Conservation (phyloP, 2,888 invertebrate genomes). For the Aelia acuminata region DNA sequence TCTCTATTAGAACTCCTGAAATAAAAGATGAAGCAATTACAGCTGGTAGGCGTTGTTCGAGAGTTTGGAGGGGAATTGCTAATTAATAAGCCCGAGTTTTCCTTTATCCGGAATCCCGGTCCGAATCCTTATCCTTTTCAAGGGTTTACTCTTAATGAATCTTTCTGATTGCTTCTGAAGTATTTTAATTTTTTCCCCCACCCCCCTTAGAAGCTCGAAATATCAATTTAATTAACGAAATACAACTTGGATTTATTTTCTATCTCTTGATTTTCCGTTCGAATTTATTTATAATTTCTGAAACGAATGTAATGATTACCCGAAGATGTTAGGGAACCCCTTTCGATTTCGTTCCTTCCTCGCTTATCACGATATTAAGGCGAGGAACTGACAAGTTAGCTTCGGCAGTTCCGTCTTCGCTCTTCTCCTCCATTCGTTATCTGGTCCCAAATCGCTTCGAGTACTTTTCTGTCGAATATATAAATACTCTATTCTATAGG, state of each 20-base stretch:
- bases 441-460: too few species aligned
- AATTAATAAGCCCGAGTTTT: constrained; percentile 31
- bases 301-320: background rate
- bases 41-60: constrained; percentile 25
- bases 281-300: background rate
- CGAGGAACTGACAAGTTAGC: too few species aligned
- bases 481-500: too few species aligned
- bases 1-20: constrained; percentile 22
- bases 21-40: constrained; percentile 38
- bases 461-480: too few species aligned
- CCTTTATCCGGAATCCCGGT: background rate
- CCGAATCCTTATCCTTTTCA: constrained; percentile 16
- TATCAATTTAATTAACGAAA: constrained; percentile 29
- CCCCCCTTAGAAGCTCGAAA: background rate
- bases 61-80: constrained; percentile 16
- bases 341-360: too few species aligned
- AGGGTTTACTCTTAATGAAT: constrained; percentile 12
- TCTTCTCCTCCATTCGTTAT: too few species aligned
- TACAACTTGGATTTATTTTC: background rate
- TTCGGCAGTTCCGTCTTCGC: too few species aligned
- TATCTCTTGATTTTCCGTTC: background rate
- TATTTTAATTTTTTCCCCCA: background rate
- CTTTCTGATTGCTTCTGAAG: background rate
- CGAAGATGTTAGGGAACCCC: too few species aligned
- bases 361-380: too few species aligned